These are phyloP conservation scores for Chrysocyon brachyurus DNA, from an alignment of 2,797 vertebrate species.

Conservation along the genomic window DNA sequence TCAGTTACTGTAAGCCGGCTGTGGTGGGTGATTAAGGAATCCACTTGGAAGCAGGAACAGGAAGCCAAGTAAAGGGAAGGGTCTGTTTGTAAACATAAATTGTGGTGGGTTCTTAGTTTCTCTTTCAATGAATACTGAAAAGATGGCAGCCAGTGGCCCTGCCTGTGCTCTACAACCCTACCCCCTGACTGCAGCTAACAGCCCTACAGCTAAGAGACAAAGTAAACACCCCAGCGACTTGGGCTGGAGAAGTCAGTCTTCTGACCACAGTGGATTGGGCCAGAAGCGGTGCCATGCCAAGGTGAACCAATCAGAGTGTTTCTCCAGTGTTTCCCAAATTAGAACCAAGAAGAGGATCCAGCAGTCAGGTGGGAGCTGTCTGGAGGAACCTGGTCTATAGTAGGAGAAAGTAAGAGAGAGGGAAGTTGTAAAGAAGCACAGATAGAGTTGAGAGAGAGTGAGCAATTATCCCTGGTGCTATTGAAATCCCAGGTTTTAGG, in stretches of 20 bases:
- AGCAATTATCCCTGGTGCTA: not conserved
- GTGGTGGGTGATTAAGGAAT: not conserved
- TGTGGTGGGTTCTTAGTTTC: not conserved
- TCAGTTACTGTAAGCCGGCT: not conserved
- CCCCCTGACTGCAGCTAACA: no score
- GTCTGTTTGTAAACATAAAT: not conserved
- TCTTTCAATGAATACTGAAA: not conserved
- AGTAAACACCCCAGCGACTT: not conserved
- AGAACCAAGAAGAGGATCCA: not conserved
- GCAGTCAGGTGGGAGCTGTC: fast-evolving
- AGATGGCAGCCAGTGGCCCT: fast-evolving
- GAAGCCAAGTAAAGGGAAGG: not conserved
- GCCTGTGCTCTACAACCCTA: not conserved
- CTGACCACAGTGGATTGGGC: no score
- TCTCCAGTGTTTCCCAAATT: not conserved
- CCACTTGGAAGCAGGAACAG: not conserved
- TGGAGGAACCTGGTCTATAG: not conserved
- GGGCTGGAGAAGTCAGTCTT: not conserved
- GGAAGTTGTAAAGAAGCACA: not conserved
- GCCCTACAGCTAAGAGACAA: no score
- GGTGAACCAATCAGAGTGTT: not conserved
- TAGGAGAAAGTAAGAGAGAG: not conserved
- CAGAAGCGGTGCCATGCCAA: not conserved
- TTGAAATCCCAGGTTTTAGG: not conserved
- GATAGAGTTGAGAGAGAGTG: not conserved